Evolutionary conservation across 1,140 invertebrate genomes (phyloP).

Genomic region (Leptonema lineaticorne): DNA sequence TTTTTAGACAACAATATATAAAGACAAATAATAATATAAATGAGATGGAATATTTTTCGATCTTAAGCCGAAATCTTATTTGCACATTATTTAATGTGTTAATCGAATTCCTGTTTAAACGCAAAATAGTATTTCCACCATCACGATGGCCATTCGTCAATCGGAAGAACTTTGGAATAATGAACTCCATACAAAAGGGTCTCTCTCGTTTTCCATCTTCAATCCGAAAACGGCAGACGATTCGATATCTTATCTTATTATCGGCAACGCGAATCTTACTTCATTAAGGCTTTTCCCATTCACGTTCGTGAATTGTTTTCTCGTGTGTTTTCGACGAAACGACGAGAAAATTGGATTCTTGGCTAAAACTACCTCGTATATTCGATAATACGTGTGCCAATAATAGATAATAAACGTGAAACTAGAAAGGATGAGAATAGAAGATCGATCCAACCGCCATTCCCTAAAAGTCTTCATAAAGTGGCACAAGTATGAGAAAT

Average conservation of each 20-base stretch:
- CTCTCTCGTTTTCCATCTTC: not conserved
- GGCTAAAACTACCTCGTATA: not conserved
- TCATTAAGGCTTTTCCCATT: not conserved
- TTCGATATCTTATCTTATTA: slow-evolving; percentile 1
- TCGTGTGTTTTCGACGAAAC: not conserved
- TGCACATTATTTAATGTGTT: too few relatives aligned
- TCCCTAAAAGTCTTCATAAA: too few relatives aligned
- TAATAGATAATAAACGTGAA: not conserved
- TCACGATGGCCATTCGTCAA: not conserved
- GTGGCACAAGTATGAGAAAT: too few relatives aligned
- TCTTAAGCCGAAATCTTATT: too few relatives aligned
- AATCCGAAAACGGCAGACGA: not conserved
- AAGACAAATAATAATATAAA: too few relatives aligned
- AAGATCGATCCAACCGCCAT: too few relatives aligned
- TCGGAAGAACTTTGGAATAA: not conserved
- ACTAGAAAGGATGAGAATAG: too few relatives aligned
- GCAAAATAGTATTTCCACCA: not conserved
- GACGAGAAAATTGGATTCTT: not conserved
- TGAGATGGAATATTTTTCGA: too few relatives aligned
- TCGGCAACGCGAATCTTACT: not conserved
- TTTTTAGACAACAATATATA: too few relatives aligned
- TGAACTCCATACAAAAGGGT: slow-evolving; percentile 15
- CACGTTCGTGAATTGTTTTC: not conserved
- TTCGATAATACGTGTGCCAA: too few relatives aligned
- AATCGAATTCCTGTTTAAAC: slow-evolving; percentile 17